These are phyloP conservation scores for Oligia strigilis DNA, from an alignment of 2,888 invertebrate species.

Conservation along the genomic window DNA sequence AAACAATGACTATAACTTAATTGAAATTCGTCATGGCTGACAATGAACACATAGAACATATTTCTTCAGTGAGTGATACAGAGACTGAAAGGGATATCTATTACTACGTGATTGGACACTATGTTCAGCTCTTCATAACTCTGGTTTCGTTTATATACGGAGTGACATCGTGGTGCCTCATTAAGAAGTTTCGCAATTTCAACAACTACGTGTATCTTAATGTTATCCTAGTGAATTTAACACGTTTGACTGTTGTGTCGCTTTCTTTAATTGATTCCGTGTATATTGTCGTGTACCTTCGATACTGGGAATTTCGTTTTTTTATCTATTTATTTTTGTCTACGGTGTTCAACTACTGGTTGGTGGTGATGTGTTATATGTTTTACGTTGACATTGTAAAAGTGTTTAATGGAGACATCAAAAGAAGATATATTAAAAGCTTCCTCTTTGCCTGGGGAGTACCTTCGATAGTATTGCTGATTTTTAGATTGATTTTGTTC, in stretches of 20 bases:
- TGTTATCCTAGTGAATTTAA: conserved; percentile 29
- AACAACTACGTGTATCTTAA: conserved; percentile 42
- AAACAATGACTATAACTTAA: neutral
- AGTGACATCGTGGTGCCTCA: conserved; percentile 42
- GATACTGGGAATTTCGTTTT: neutral
- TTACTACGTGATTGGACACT: conserved; percentile 11
- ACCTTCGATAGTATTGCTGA: neutral
- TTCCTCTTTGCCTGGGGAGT: conserved; percentile 41
- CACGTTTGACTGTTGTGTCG: neutral
- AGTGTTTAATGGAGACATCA: conserved; percentile 25
- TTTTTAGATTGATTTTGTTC: neutral
- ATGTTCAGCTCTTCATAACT: neutral
- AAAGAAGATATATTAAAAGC: conserved; percentile 28
- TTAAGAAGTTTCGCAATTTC: conserved; percentile 44
- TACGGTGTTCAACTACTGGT: conserved; percentile 30
- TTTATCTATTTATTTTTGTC: neutral
- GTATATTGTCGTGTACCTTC: neutral
- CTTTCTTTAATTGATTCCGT: neutral
- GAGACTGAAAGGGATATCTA: neutral
- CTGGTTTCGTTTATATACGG: conserved; percentile 30
- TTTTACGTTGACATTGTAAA: conserved; percentile 47
- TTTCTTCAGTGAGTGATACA: neutral
- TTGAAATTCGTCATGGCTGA: conserved; percentile 2
- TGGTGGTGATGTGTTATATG: conserved; percentile 34
- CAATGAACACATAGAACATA: neutral